phyloP scores from a whole-genome alignment of 1,140 invertebrate genomes.

The Phenacoccus solenopsis region DNA sequence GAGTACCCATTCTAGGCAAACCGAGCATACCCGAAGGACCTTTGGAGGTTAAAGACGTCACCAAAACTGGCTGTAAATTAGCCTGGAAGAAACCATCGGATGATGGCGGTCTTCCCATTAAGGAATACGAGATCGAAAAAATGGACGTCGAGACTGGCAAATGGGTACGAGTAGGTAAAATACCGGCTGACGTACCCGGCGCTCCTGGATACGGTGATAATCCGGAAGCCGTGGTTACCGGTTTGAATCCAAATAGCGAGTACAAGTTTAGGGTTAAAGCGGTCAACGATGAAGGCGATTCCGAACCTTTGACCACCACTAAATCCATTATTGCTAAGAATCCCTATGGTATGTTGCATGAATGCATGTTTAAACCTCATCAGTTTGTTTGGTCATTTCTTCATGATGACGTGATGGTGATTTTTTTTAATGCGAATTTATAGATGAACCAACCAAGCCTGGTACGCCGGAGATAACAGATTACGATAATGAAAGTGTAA shows the following conservation, averaged over 20 bases:
- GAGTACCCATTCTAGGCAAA: conserved; percentile 37
- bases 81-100: conserved; percentile 84
- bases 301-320: conserved; percentile 78
- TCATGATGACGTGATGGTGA: not conserved
- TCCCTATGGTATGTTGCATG: conserved; percentile 64
- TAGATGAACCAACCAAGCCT: conserved; percentile 71
- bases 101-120: conserved; percentile 86
- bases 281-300: conserved; percentile 90
- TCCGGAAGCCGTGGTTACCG: conserved; percentile 75
- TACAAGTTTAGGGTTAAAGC: conserved; percentile 95
- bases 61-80: conserved; percentile 72
- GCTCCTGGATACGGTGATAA: conserved; percentile 14
- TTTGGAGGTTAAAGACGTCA: conserved; percentile 71
- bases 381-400: not conserved
- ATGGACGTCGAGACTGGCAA: conserved; percentile 79
- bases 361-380: not conserved
- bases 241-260: conserved; percentile 77
- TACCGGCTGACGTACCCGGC: conserved; percentile 52
- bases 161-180: conserved; percentile 72
- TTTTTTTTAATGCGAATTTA: conserved; percentile 23
- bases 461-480: conserved; percentile 81
- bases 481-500: conserved; percentile 85
- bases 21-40: conserved; percentile 79
- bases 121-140: conserved; percentile 90
- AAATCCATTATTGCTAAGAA: conserved; percentile 83